Base-by-base conservation (phyloP, 2,113 vertebrate genomes). In the Hepsetus odoe region DNA sequence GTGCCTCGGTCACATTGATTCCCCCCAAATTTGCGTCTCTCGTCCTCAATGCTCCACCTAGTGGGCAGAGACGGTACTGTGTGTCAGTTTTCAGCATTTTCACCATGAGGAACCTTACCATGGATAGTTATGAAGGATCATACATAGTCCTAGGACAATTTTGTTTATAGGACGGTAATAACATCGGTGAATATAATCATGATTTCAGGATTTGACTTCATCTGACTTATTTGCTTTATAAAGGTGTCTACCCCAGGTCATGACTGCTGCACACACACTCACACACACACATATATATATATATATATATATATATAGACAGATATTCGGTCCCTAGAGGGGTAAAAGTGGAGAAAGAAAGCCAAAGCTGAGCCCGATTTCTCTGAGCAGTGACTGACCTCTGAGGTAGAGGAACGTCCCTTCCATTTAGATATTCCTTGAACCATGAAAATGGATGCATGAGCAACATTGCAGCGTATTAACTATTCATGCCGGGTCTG, bases 381-480 rank as follows among this genome's bases (percentile, higher is more conserved):
- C 38, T 32, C 35, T 5, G 13, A 72, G 53, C 46, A 16, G 40
- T 20, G 1, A 18, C 49, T 28, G 74, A 71, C 46, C 58, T 75
- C 38, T 58, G 9, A 20, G 22, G 24, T 58, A 32, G 38, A 77
- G 13, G 44, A 24, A 42, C 26, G n/a, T 38, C 42, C 32, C 59
- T n/a, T 77, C 42, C 20, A 22, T 80, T 76, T 72, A 66, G 61
- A 53, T 77, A 46, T 73, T 51, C 42, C 8, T 69, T 70, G 68
- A 83, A 80, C 69, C 55, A 24, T 80, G 44, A 83, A 83, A 80
- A 77, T 83, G 62, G 64, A 76, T 33, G 65, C 68, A 62, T 51
- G 81, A 76, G 72, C 67, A 80, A 76, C 67, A 76, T 80, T 77
- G 76, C 10, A 33, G 40, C 16, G 44, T 11, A 80, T 74, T 53